phyloP scores from a whole-genome alignment of 2,113 vertebrate genomes.

The Thalassoma bifasciatum region DNA sequence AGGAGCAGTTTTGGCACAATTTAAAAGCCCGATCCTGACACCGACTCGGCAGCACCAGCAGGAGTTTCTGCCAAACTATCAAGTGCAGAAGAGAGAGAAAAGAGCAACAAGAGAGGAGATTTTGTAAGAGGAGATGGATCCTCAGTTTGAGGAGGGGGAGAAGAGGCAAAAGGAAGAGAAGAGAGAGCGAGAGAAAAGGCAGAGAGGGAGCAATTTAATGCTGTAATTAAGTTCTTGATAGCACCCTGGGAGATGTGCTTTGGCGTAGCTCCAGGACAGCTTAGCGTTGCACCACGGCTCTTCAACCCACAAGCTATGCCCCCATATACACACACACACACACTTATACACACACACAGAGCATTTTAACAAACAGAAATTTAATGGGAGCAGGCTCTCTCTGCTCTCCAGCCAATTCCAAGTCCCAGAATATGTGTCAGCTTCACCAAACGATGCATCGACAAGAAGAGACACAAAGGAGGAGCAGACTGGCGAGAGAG shows the following conservation, averaged over 20 bases:
- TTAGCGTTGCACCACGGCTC: constrained; percentile 65
- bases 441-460: constrained; percentile 62
- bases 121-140: constrained; percentile 26
- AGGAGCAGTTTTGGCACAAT: constrained; percentile 6
- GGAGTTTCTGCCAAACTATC: constrained; percentile 46
- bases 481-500: constrained; percentile 55
- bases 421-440: constrained; percentile 64
- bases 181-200: constrained; percentile 34
- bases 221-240: constrained; percentile 82
- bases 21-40: constrained; percentile 19
- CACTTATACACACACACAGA: constrained; percentile 28
- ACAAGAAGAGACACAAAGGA: constrained; percentile 65
- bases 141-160: constrained; percentile 27
- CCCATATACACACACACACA: constrained; percentile 26
- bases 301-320: constrained; percentile 53
- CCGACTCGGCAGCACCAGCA: constrained; percentile 32
- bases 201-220: constrained; percentile 75
- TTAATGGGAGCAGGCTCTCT: constrained; percentile 46
- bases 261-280: constrained; percentile 77
- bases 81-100: constrained; percentile 31
- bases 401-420: constrained; percentile 45
- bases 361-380: constrained; percentile 60
- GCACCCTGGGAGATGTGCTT: constrained; percentile 77
- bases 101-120: constrained; percentile 8
- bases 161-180: constrained; percentile 15